phyloP scores from a whole-genome alignment of 2,797 vertebrate genomes.

The Lerista edwardsae region DNA sequence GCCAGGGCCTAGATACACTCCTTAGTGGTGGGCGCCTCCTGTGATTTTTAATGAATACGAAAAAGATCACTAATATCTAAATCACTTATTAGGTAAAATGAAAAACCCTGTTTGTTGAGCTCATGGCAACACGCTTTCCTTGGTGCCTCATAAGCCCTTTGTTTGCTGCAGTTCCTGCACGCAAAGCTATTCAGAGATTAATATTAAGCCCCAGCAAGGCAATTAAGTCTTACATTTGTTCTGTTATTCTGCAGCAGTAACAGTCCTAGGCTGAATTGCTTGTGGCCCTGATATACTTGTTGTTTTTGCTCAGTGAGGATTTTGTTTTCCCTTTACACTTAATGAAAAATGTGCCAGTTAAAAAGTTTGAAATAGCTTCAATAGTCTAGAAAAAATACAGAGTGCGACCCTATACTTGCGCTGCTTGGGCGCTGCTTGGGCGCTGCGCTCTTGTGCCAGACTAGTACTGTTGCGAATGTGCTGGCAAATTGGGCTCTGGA shows the following conservation, averaged over 20 bases:
- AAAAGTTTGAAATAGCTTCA: not conserved
- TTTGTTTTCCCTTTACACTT: slow-evolving; percentile 11
- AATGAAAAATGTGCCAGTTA: not conserved
- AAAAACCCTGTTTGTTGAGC: not conserved
- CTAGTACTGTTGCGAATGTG: no score
- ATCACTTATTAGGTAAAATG: slow-evolving; percentile 9
- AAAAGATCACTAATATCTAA: not conserved
- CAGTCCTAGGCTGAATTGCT: not conserved
- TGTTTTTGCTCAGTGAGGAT: not conserved
- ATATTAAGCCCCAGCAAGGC: not conserved
- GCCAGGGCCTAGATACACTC: not conserved
- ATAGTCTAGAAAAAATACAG: not conserved
- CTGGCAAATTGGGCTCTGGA: no score
- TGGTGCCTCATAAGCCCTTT: slow-evolving; percentile 17
- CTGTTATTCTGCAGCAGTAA: slow-evolving; percentile 2
- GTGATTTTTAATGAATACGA: not conserved
- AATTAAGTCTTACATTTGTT: slow-evolving; percentile 11
- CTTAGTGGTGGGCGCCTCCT: not conserved
- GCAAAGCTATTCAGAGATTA: not conserved
- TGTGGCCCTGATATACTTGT: not conserved
- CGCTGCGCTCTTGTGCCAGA: no score
- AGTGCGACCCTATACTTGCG: no score
- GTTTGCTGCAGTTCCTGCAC: not conserved
- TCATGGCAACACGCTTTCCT: slow-evolving; percentile 9
- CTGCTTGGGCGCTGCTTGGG: no score